Percentiles rank a stretch among this genome's conserved stretches.
These are phyloP conservation scores for Cerastis leucographa DNA, from an alignment of 2,888 invertebrate species.

Conservation along the genomic window DNA sequence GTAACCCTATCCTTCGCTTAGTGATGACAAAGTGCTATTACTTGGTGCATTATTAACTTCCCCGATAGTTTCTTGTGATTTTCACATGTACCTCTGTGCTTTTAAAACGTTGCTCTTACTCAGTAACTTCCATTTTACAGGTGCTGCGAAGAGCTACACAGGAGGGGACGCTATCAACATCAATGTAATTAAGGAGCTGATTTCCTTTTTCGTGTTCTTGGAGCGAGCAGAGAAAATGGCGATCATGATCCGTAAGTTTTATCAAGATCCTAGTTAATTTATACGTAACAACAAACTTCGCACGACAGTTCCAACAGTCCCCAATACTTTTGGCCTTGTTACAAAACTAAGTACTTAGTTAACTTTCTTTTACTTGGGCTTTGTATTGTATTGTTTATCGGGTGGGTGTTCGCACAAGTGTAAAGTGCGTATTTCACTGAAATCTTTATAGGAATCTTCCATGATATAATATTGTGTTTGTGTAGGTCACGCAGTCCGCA, in stretches of 20 bases:
- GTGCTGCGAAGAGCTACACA: constrained; percentile 51
- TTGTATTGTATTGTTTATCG: neutral
- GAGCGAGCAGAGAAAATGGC: constrained; percentile 69
- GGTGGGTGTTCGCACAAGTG: neutral
- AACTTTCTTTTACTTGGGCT: neutral
- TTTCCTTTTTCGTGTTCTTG: constrained; percentile 31
- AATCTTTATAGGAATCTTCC: neutral
- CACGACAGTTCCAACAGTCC: neutral
- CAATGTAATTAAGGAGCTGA: constrained; percentile 55
- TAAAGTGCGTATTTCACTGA: neutral
- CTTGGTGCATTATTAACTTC: constrained; percentile 45
- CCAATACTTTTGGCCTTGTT: neutral
- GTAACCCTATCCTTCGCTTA: constrained; percentile 34
- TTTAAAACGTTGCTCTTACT: constrained; percentile 17
- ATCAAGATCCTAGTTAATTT: neutral
- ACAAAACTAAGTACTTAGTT: neutral
- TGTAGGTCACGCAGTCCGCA: constrained; percentile 77
- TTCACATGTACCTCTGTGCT: constrained; percentile 1
- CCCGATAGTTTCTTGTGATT: constrained; percentile 26
- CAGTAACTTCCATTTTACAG: constrained; percentile 56
- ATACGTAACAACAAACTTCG: neutral
- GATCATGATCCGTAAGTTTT: constrained; percentile 70
- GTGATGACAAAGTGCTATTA: constrained; percentile 36
- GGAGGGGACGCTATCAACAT: constrained; percentile 34
- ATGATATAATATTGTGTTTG: neutral